Evolutionary conservation across 2,888 invertebrate genomes (phyloP).

Genomic region (Xestia rhomboidea): DNA sequence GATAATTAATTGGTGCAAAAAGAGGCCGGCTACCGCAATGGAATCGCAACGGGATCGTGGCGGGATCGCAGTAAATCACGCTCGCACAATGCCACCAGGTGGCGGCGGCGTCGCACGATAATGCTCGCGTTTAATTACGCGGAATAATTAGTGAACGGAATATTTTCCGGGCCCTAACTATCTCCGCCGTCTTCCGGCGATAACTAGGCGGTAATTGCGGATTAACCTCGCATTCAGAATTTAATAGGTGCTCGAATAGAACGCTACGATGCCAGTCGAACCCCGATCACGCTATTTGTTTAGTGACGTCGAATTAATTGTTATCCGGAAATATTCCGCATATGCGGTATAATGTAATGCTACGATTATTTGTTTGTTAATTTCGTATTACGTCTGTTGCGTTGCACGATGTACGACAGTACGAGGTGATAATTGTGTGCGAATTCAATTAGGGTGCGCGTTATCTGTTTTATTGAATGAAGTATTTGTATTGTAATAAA

Average conservation of each 20-base stretch:
- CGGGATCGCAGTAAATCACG: constrained; percentile 90
- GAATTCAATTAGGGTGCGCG: constrained; percentile 52
- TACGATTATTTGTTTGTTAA: constrained; percentile 64
- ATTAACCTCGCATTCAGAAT: constrained; percentile 89
- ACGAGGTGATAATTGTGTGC: constrained; percentile 57
- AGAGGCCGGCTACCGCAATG: constrained; percentile 85
- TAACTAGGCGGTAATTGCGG: constrained; percentile 90
- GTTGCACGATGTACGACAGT: constrained; percentile 45
- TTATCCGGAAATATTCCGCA: constrained; percentile 78
- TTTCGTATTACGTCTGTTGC: constrained; percentile 59
- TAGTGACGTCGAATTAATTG: constrained; percentile 86
- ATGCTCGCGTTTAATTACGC: constrained; percentile 90
- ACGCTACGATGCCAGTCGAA: constrained; percentile 74
- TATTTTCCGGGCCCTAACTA: constrained; percentile 91
- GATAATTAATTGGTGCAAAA: constrained; percentile 90
- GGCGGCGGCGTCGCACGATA: constrained; percentile 89
- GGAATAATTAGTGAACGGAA: constrained; percentile 91
- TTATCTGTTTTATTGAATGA: constrained; percentile 53
- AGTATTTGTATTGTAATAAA: constrained; percentile 46
- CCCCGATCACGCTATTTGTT: constrained; percentile 87
- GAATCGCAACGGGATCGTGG: constrained; percentile 86
- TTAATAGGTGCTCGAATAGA: constrained; percentile 88
- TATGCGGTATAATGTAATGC: constrained; percentile 64
- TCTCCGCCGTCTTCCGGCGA: constrained; percentile 90
- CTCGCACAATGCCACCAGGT: constrained; percentile 89